A percentile compares a stretch with the other conserved stretches of the same genome.
phyloP scores from a whole-genome alignment of 2,888 invertebrate genomes.

The Amphipyra berbera region DNA sequence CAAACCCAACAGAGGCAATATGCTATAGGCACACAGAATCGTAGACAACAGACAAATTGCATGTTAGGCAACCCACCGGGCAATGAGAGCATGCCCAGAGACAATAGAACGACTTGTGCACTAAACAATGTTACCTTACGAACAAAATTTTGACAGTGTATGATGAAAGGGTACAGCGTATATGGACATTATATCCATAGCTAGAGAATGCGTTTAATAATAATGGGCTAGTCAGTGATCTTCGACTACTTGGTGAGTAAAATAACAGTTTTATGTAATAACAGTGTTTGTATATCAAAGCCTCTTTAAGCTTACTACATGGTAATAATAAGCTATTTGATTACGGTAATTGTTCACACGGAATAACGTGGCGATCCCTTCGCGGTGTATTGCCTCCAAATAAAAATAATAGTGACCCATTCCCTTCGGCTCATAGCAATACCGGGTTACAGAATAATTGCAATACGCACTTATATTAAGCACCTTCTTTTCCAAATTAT shows the following conservation, averaged over 20 bases:
- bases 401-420: too few species aligned
- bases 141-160: conserved; percentile 38
- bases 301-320: not conserved
- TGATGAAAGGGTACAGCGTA: conserved; percentile 22
- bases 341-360: too few species aligned
- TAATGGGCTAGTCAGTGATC: not conserved
- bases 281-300: conserved; percentile 1
- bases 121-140: conserved; percentile 29
- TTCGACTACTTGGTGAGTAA: not conserved
- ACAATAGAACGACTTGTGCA: conserved; percentile 44
- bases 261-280: conserved; percentile 12
- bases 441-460: too few species aligned
- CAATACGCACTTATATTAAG: too few species aligned
- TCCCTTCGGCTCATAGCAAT: too few species aligned
- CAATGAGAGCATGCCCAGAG: conserved; percentile 45
- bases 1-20: conserved; percentile 15
- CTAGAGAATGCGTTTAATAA: too few species aligned
- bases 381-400: too few species aligned
- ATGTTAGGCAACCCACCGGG: conserved; percentile 39
- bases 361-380: too few species aligned
- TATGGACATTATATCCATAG: too few species aligned
- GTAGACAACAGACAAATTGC: conserved; percentile 40
- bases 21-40: conserved; percentile 13
- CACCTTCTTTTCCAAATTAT: too few species aligned
- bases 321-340: too few species aligned